A percentile compares a stretch with the other conserved stretches of the same genome.
phyloP scores from a whole-genome alignment of 2,797 vertebrate genomes.

The Hydrophis major region DNA sequence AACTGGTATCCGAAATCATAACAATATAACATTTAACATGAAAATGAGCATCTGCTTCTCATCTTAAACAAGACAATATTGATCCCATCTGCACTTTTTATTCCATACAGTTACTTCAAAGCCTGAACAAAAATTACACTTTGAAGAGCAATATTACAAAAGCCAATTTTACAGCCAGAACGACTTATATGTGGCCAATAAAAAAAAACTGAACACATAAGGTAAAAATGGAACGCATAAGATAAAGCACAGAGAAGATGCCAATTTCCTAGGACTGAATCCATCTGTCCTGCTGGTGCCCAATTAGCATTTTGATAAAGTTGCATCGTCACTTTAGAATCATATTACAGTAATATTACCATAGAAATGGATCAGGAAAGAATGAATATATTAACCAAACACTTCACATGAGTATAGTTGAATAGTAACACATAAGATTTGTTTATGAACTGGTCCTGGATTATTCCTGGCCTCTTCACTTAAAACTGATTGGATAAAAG shows the following conservation, averaged over 20 bases:
- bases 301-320: background rate
- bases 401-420: background rate
- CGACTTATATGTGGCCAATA: slow-evolving; percentile 12
- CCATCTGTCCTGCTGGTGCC: background rate
- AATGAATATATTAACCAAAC: background rate
- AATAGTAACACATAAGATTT: background rate
- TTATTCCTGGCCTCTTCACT: background rate
- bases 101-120: background rate
- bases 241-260: background rate
- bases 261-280: background rate
- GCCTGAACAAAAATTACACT: slow-evolving; percentile 18
- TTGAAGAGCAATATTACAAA: background rate
- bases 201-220: slow-evolving; percentile 20
- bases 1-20: background rate
- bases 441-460: background rate
- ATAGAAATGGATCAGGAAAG: background rate
- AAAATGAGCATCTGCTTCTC: slow-evolving; percentile 3
- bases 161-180: slow-evolving; percentile 3
- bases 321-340: background rate
- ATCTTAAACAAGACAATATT: background rate
- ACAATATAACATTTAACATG: slow-evolving; percentile 18
- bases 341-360: background rate
- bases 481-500: background rate
- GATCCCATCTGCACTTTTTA: slow-evolving; percentile 23
- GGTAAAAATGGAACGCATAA: background rate